Conservation (phyloP, 2,888 invertebrate species). For the Sphaeridia pumilis region DNA sequence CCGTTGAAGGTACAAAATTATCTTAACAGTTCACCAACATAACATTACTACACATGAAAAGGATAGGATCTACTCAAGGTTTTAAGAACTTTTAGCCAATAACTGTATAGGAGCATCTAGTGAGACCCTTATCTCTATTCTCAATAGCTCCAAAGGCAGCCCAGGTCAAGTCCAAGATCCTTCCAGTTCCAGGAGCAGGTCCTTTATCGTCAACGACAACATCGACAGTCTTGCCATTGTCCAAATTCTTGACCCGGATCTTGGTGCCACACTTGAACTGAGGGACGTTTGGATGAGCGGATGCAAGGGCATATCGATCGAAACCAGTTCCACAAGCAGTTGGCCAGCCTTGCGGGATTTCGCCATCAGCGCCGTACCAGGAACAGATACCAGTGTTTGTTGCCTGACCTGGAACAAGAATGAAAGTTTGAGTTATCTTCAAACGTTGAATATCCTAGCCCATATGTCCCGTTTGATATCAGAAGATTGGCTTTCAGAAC, state of each 20-base stretch:
- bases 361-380: conserved; percentile 21
- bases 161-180: conserved; percentile 28
- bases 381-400: conserved; percentile 12
- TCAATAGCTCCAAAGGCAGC: conserved; percentile 16
- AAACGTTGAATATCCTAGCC: too few relatives aligned
- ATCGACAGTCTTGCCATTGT: conserved; percentile 21
- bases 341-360: conserved; percentile 26
- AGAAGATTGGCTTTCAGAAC: too few relatives aligned
- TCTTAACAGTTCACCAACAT: too few relatives aligned
- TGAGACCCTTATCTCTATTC: conserved; percentile 1
- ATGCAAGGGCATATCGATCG: conserved; percentile 19
- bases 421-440: too few relatives aligned
- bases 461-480: too few relatives aligned
- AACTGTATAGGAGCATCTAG: neutral
- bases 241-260: conserved; percentile 20
- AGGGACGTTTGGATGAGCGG: conserved; percentile 6
- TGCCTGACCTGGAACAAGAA: neutral
- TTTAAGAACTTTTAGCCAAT: neutral
- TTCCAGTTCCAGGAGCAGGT: conserved; percentile 4
- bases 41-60: too few relatives aligned
- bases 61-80: too few relatives aligned
- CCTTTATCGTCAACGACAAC: conserved; percentile 25
- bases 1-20: too few relatives aligned
- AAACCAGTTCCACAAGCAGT: conserved; percentile 22
- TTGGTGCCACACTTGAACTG: conserved; percentile 12